A percentile compares a stretch with the other conserved stretches of the same genome.
Evolutionary conservation across 2,797 vertebrate genomes (phyloP).

Genomic region (Pitangus sulphuratus): DNA sequence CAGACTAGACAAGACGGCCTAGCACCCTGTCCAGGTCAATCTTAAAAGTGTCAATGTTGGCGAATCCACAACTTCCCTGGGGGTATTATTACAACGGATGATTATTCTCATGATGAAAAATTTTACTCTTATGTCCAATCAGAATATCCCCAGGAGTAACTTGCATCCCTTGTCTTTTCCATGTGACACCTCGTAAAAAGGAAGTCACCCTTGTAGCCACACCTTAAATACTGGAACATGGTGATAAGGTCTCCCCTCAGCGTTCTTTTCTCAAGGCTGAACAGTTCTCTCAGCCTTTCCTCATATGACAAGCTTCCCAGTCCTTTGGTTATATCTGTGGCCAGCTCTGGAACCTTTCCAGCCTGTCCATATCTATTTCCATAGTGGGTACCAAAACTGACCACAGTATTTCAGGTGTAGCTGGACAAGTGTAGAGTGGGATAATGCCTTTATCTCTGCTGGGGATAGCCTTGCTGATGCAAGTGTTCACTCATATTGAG

Average conservation of each 20-base stretch:
- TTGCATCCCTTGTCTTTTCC: neutral
- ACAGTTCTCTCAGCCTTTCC: neutral
- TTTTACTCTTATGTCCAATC: neutral
- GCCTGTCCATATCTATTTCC: neutral
- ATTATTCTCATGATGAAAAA: neutral
- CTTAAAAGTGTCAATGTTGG: neutral
- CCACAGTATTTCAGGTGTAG: neutral
- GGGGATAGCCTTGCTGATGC: neutral
- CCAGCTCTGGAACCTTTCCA: neutral
- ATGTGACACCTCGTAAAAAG: neutral
- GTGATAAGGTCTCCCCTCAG: neutral
- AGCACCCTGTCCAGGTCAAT: neutral
- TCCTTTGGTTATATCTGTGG: neutral
- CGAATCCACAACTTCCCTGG: neutral
- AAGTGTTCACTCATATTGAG: neutral
- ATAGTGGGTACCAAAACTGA: neutral
- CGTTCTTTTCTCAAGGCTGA: neutral
- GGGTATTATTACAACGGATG: neutral
- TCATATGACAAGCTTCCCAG: neutral
- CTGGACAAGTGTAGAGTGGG: neutral
- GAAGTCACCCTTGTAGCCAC: neutral
- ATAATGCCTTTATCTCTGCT: neutral
- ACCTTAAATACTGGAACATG: neutral
- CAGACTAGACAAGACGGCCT: neutral
- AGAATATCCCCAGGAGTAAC: neutral